Evolutionary conservation across 1,140 invertebrate species (phyloP).

Genomic region (Subanguina moxae): DNA sequence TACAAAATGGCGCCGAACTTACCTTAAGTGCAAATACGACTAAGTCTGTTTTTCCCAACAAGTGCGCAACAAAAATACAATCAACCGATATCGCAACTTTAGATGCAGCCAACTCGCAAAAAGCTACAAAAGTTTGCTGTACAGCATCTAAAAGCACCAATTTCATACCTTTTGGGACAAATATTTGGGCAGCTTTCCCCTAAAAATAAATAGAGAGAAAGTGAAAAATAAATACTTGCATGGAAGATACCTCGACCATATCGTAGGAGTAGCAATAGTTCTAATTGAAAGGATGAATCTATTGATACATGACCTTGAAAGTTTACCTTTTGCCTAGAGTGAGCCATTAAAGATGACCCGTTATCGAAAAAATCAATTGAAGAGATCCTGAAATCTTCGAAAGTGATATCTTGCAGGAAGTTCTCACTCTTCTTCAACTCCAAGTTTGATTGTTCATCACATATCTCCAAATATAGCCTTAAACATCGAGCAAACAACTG

Average conservation of each 20-base stretch:
- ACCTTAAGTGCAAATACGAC: constrained; percentile 39
- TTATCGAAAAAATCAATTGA: constrained; percentile 34
- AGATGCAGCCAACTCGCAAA: constrained; percentile 3
- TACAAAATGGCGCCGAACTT: background rate
- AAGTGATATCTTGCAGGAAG: constrained; percentile 37
- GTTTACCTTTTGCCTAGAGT: constrained; percentile 25
- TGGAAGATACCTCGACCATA: constrained; percentile 24
- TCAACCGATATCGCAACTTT: constrained; percentile 24
- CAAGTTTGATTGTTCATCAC: constrained; percentile 18
- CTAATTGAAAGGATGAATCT: constrained; percentile 12
- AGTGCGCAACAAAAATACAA: constrained; percentile 35
- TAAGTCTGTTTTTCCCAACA: constrained; percentile 26
- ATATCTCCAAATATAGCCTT: constrained; percentile 18
- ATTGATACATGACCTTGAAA: background rate
- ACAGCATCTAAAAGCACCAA: background rate
- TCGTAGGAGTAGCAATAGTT: constrained; percentile 36
- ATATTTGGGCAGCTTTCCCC: constrained; percentile 28
- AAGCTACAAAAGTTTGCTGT: background rate
- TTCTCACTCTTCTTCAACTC: constrained; percentile 14
- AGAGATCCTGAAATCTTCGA: constrained; percentile 24
- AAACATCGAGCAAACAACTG: too few species aligned
- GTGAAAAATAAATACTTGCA: background rate
- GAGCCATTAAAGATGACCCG: constrained; percentile 27
- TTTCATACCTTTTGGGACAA: constrained; percentile 10
- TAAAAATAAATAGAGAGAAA: constrained; percentile 21